Base-by-base conservation (phyloP, 37 sponge, comb jelly and placozoan species). In the Axinella damicornis region DNA sequence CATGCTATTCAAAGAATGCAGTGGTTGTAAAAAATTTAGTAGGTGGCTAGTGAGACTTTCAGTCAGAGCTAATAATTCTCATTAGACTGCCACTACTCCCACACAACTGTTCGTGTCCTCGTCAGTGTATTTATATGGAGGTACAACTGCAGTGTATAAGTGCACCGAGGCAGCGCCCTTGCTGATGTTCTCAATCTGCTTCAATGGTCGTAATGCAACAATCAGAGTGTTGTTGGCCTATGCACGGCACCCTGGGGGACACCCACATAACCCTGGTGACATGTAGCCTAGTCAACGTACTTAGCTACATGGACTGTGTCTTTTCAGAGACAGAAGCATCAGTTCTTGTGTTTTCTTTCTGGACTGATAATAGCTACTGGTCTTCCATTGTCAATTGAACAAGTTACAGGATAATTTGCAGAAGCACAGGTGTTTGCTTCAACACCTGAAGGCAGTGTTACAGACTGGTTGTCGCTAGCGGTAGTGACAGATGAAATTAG, bases 211-310 rank as follows among this genome's bases (percentile, higher is more conserved):
- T 21, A 41, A 5, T n/a, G 2, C 21, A 54, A 62, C 24, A 38
- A 31, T 55, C 36, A 24, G 12, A 34, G 40, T 30, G 39, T 86
- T 1, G 52, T 93, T 24, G 94, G 75, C 28, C 67, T 89, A 63
- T 93, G n/a, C n/a, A n/a, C n/a, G 94, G 94, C 90, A 93, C 59
- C 65, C 83, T 33, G 94, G 94, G 1, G 94, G 94, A 2, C 89
- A 93, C 39, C 91, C 91, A 19, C 28, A 27, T 27, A 77, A 85
- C 57, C 87, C 91, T 71, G 91, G 91, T 2, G 21, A 25, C 37
- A n/a, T n/a, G n/a, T n/a, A 65, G 61, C 39, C 28, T 85, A 16
- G 19, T 59, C 38, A 35, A 73, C 38, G 53, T 87, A 2, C 27
- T 91, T 5, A 81, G 86, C 52, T 73, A 72, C 24, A 28, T n/a